Percentiles rank a stretch among this genome's conserved stretches.
These are phyloP conservation scores for Artibeus lituratus DNA, from an alignment of 2,797 vertebrate species.

Conservation along the genomic window DNA sequence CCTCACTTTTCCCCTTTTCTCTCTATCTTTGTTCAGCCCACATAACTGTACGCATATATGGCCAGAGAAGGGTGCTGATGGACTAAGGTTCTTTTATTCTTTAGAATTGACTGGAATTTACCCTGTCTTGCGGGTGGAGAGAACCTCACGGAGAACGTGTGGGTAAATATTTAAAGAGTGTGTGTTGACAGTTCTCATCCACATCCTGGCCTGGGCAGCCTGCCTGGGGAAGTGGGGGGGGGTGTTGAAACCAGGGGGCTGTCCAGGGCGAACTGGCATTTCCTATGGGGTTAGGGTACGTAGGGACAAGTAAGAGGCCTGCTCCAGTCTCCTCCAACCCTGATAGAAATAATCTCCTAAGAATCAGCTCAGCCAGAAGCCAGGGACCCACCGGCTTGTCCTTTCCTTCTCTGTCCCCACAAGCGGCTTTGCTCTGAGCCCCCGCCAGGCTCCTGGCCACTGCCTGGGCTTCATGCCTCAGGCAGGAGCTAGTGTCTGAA, in stretches of 20 bases:
- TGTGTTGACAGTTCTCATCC: slow-evolving; percentile 64
- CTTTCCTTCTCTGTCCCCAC: background rate
- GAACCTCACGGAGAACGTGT: slow-evolving; percentile 43
- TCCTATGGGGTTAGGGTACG: slow-evolving; percentile 4
- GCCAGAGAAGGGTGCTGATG: slow-evolving; percentile 18
- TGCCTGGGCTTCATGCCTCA: background rate
- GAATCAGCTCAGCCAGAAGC: background rate
- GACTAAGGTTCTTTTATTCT: slow-evolving; percentile 17
- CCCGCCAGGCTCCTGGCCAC: background rate
- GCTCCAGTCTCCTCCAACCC: background rate
- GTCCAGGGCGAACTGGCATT: slow-evolving; percentile 25
- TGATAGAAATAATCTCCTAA: background rate
- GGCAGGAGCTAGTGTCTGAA: slow-evolving; percentile 4
- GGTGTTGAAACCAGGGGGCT: background rate
- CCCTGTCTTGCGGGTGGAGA: background rate
- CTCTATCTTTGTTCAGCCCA: slow-evolving; percentile 6
- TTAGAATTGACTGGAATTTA: slow-evolving; percentile 58
- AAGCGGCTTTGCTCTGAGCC: slow-evolving; percentile 1
- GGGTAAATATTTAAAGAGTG: slow-evolving; percentile 70
- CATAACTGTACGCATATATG: background rate
- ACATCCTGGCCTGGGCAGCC: slow-evolving; percentile 57
- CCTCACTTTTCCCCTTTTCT: slow-evolving; percentile 1
- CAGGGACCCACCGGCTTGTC: background rate
- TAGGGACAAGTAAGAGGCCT: slow-evolving; percentile 38
- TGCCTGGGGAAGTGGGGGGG: background rate